These are phyloP conservation scores for Mormyrops boulengeri DNA, from an alignment of 2,797 vertebrate species.

Conservation along the genomic window DNA sequence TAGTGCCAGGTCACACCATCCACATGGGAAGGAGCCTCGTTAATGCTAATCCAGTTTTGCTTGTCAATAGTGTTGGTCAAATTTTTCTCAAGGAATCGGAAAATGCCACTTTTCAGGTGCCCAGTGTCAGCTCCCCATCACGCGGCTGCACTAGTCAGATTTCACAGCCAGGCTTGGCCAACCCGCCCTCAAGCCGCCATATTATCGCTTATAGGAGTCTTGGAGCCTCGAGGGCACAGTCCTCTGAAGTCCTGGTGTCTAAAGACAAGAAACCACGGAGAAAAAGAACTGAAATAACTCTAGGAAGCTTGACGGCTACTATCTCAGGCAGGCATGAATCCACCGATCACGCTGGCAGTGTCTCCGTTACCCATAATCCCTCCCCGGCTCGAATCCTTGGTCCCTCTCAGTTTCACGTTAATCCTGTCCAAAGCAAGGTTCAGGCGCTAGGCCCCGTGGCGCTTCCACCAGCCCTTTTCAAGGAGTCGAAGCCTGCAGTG, in stretches of 20 bases:
- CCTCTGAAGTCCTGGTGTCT: neutral
- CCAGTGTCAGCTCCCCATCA: slow-evolving; percentile 51
- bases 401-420: slow-evolving; percentile 20
- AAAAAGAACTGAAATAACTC: neutral
- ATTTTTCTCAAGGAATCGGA: slow-evolving; percentile 73
- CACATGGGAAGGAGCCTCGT: slow-evolving; percentile 32
- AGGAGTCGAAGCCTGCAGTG: slow-evolving; percentile 13
- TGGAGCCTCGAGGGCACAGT: slow-evolving; percentile 21
- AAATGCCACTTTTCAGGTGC: slow-evolving; percentile 58
- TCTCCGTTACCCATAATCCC: slow-evolving; percentile 43
- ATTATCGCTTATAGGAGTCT: slow-evolving; percentile 33
- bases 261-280: slow-evolving; percentile 13
- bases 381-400: neutral
- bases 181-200: slow-evolving; percentile 38
- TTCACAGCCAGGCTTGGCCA: slow-evolving; percentile 59
- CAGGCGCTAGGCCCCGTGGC: slow-evolving; percentile 15
- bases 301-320: slow-evolving; percentile 17
- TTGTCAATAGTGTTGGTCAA: slow-evolving; percentile 78
- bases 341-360: slow-evolving; percentile 50
- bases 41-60: slow-evolving; percentile 56
- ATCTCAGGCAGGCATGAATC: slow-evolving; percentile 31
- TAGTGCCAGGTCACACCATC: slow-evolving; percentile 9
- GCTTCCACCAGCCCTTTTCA: neutral
- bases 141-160: slow-evolving; percentile 64
- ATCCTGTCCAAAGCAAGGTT: slow-evolving; percentile 25